Conservation (phyloP, 2,888 invertebrate genomes). For the Liodrosophila aerea region DNA sequence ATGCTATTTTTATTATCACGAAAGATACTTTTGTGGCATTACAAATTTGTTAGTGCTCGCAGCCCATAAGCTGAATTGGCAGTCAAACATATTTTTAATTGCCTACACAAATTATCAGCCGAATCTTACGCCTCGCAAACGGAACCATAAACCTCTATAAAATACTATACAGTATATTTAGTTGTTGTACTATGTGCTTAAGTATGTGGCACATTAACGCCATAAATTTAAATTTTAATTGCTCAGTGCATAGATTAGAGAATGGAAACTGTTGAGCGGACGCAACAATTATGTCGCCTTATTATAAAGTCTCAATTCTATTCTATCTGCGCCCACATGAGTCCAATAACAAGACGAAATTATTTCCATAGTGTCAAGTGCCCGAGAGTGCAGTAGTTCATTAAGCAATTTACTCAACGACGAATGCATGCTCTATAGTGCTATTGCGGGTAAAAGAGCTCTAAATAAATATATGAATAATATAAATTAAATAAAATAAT, state of each 20-base stretch:
- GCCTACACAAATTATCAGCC: conserved; percentile 48
- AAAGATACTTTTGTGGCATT: conserved; percentile 20
- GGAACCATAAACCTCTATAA: conserved; percentile 47
- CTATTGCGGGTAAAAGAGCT: too few species aligned
- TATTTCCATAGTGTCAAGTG: conserved; percentile 38
- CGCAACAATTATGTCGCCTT: conserved; percentile 40
- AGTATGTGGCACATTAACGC: conserved; percentile 57
- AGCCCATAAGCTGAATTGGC: conserved; percentile 29
- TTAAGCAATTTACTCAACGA: too few species aligned
- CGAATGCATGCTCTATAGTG: too few species aligned
- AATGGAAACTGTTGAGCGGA: conserved; percentile 15
- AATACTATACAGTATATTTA: conserved; percentile 31
- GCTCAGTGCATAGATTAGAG: conserved; percentile 63
- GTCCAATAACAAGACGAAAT: not conserved
- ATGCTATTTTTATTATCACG: conserved; percentile 34
- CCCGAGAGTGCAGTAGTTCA: not conserved
- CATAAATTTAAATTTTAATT: conserved; percentile 71
- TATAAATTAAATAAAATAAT: not conserved
- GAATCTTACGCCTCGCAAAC: conserved; percentile 4
- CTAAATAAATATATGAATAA: too few species aligned
- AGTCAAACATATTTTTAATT: conserved; percentile 62
- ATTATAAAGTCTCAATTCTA: conserved; percentile 24
- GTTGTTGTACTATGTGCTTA: conserved; percentile 52
- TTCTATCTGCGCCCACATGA: conserved; percentile 11
- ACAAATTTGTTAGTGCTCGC: conserved; percentile 9